A percentile compares a stretch with the other conserved stretches of the same genome.
Evolutionary conservation across 2,888 invertebrate species (phyloP).

Genomic region (Dascillus cervinus): DNA sequence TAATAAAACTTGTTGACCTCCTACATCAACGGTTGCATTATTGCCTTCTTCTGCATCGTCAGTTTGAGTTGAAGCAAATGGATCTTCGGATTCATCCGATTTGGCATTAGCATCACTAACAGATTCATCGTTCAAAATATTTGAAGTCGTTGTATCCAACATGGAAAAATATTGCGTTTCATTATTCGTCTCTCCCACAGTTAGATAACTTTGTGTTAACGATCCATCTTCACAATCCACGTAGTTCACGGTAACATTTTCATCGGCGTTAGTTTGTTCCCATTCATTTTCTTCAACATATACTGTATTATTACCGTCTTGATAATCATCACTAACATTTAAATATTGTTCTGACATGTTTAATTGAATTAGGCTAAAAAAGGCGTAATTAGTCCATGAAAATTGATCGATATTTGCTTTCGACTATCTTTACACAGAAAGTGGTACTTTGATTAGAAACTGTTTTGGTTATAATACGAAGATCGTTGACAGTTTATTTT

Average conservation of each 20-base stretch:
- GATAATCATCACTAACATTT: too few species aligned
- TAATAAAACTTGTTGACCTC: slow-evolving; percentile 26
- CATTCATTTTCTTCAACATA: slow-evolving; percentile 18
- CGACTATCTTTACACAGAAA: too few species aligned
- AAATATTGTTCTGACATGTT: too few species aligned
- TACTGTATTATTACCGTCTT: too few species aligned
- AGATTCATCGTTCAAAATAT: slow-evolving; percentile 26
- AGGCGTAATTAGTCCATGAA: too few species aligned
- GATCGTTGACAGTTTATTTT: too few species aligned
- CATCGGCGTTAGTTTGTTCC: slow-evolving; percentile 18
- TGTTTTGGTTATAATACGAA: too few species aligned
- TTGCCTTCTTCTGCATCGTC: slow-evolving; percentile 15
- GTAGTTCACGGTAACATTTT: slow-evolving; percentile 17
- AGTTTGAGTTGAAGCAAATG: slow-evolving; percentile 9
- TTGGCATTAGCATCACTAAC: slow-evolving; percentile 18
- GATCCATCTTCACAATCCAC: slow-evolving; percentile 13
- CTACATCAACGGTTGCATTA: slow-evolving; percentile 13
- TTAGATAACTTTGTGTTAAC: slow-evolving; percentile 30
- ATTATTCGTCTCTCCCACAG: slow-evolving; percentile 28
- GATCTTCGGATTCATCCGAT: slow-evolving; percentile 18
- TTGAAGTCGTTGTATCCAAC: slow-evolving; percentile 28
- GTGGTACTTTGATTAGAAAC: too few species aligned
- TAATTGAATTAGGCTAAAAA: too few species aligned
- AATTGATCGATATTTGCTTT: too few species aligned
- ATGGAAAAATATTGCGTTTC: slow-evolving; percentile 36